These are phyloP conservation scores for Rhinoderma darwinii DNA, from an alignment of 2,113 vertebrate genomes.

Conservation along the genomic window DNA sequence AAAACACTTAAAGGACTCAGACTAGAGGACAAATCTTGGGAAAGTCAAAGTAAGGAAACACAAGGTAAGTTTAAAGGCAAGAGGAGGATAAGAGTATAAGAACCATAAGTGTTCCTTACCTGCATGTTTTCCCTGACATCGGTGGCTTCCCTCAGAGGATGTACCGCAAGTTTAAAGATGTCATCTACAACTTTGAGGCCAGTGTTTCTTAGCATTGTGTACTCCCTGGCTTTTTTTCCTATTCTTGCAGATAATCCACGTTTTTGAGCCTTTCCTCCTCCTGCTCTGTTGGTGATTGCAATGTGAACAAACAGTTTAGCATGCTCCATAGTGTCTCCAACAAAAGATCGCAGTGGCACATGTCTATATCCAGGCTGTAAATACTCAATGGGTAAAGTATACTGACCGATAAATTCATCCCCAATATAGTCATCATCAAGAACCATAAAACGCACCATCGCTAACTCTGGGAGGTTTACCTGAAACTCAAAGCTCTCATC, in stretches of 20 bases:
- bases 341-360: constrained; percentile 87
- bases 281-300: constrained; percentile 90
- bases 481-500: constrained; percentile 98
- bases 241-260: constrained; percentile 88
- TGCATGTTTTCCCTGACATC: constrained; percentile 93
- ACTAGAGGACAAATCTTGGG: no score
- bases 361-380: constrained; percentile 93
- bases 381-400: constrained; percentile 91
- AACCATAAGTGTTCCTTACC: constrained; percentile 70
- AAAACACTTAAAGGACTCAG: no score
- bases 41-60: no score
- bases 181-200: constrained; percentile 91
- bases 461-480: constrained; percentile 94
- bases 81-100: no score
- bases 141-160: constrained; percentile 86
- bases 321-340: constrained; percentile 88
- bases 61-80: no score
- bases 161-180: constrained; percentile 84
- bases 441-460: constrained; percentile 93
- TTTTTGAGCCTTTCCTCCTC: constrained; percentile 92
- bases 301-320: constrained; percentile 93
- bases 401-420: constrained; percentile 98
- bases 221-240: constrained; percentile 86
- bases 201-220: constrained; percentile 86
- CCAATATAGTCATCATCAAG: constrained; percentile 97